These are phyloP conservation scores for Sphyrna mokarran DNA, from an alignment of 2,113 vertebrate genomes.

Conservation along the genomic window DNA sequence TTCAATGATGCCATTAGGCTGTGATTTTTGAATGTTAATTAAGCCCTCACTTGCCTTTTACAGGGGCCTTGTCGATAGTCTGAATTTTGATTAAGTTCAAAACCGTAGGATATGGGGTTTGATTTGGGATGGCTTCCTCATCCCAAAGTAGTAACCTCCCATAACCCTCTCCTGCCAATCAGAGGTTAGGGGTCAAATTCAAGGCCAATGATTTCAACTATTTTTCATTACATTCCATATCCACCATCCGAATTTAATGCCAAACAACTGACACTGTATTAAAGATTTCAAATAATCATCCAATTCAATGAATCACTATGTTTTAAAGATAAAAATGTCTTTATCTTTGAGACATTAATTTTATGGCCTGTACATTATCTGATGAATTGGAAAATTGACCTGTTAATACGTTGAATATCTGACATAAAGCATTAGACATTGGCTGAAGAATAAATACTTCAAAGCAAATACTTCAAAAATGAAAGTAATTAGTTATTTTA, in stretches of 20 bases:
- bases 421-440: neutral
- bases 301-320: neutral
- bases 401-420: neutral
- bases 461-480: neutral
- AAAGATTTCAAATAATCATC: neutral
- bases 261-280: neutral
- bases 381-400: neutral
- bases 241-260: neutral
- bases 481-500: neutral
- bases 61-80: neutral
- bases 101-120: no score
- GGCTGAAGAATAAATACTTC: neutral
- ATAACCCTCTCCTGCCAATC: no score
- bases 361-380: neutral
- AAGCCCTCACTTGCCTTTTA: neutral
- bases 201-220: neutral
- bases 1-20: neutral
- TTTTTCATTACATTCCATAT: neutral
- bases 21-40: neutral
- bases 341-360: neutral
- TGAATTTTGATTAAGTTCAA: neutral
- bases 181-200: neutral
- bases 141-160: no score
- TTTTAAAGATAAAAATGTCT: conserved; percentile 1
- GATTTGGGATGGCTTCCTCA: no score